Percentiles rank a stretch among this genome's conserved stretches.
These are phyloP conservation scores for Neoarius graeffei DNA, from an alignment of 2,113 vertebrate species.

Conservation along the genomic window DNA sequence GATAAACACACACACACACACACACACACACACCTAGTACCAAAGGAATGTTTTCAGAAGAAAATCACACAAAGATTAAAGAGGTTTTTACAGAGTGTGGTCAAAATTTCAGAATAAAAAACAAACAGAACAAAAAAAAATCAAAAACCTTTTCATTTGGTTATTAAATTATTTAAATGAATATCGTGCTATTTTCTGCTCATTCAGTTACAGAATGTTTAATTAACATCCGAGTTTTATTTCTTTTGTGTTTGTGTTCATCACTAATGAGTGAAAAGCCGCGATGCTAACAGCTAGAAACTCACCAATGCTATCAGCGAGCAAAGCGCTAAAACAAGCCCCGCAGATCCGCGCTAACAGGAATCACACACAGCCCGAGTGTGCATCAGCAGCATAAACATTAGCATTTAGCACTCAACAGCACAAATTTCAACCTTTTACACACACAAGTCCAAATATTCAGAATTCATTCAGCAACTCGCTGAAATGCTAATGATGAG, in stretches of 20 bases:
- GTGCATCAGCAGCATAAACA: neutral
- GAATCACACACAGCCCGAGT: neutral
- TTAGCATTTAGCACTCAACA: neutral
- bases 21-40: neutral
- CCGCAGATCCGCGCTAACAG: neutral
- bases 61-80: neutral
- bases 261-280: neutral
- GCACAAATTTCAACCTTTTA: neutral
- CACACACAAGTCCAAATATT: no score
- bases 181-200: neutral
- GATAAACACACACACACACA: neutral
- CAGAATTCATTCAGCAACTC: no score
- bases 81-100: neutral
- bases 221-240: neutral
- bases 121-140: neutral
- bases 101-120: neutral
- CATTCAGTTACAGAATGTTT: neutral
- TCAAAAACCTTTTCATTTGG: neutral
- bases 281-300: neutral
- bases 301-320: neutral
- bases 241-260: neutral
- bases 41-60: neutral
- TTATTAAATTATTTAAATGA: constrained; percentile 1
- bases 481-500: neutral
- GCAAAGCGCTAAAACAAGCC: neutral